phyloP scores from a whole-genome alignment of 2,888 invertebrate genomes.

The Heliconius aoede region DNA sequence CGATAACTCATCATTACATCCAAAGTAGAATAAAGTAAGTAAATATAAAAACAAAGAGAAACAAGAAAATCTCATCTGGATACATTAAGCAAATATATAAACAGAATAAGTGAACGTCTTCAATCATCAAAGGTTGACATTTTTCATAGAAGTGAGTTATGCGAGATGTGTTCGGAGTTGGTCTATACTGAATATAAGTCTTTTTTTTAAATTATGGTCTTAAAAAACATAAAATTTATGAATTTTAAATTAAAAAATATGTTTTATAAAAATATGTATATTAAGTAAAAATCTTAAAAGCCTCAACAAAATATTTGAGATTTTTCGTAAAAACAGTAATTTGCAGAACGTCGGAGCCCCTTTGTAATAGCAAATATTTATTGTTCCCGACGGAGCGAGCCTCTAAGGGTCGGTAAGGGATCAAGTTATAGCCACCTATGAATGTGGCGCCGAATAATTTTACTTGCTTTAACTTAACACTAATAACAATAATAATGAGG shows the following conservation, averaged over 20 bases:
- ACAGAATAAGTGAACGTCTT: constrained; percentile 4
- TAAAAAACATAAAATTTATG: too few species aligned
- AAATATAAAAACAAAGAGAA: background rate
- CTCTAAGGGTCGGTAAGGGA: constrained; percentile 14
- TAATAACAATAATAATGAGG: constrained; percentile 1
- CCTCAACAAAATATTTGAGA: background rate
- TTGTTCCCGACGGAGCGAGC: background rate
- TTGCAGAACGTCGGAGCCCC: constrained; percentile 30
- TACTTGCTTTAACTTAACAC: background rate
- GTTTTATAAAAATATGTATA: background rate
- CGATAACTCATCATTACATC: background rate
- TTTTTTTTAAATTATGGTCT: too few species aligned
- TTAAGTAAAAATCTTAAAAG: background rate
- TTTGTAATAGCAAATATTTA: constrained; percentile 34
- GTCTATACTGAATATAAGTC: too few species aligned
- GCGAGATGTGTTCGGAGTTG: background rate
- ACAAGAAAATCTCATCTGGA: constrained; percentile 16
- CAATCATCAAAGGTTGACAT: constrained; percentile 3
- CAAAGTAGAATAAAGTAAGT: background rate
- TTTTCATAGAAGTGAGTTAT: constrained; percentile 17
- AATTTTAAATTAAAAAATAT: too few species aligned
- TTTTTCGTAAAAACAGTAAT: constrained; percentile 22
- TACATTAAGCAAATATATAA: constrained; percentile 17
- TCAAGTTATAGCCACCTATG: constrained; percentile 15
- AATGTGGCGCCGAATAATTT: background rate